phyloP scores from a whole-genome alignment of 37 sponge, comb jelly and placozoan species.

The Beroe forskalii region DNA sequence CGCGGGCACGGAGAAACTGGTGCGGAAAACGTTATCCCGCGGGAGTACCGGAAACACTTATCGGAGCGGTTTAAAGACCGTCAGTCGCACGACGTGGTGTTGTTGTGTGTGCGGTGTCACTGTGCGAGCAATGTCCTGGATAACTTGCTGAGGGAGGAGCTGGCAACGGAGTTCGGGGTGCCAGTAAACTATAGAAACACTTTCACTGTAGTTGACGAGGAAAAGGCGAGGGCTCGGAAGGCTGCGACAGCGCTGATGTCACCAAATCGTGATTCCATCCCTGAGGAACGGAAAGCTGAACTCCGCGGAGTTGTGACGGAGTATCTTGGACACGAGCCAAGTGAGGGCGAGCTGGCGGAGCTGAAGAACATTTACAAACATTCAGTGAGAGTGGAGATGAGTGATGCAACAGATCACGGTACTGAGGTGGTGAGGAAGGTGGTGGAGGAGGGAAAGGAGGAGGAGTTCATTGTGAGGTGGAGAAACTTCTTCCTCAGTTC shows the following conservation, averaged over 20 bases:
- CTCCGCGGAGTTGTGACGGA: not conserved
- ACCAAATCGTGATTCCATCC: not conserved
- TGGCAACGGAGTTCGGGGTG: constrained; percentile 15
- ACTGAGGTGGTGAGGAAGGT: constrained; percentile 49
- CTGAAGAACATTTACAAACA: not conserved
- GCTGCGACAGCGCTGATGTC: constrained; percentile 42
- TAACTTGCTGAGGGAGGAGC: constrained; percentile 23
- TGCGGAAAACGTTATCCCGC: constrained; percentile 84
- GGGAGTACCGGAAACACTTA: constrained; percentile 80
- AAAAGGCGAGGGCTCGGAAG: not conserved
- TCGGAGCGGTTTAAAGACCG: constrained; percentile 72
- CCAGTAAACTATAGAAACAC: constrained; percentile 4
- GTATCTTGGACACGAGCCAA: constrained; percentile 43
- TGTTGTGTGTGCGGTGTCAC: constrained; percentile 77
- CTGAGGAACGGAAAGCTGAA: constrained; percentile 20
- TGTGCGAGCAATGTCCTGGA: constrained; percentile 36
- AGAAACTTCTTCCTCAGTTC: constrained; percentile 38
- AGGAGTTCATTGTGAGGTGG: constrained; percentile 60
- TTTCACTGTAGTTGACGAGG: not conserved
- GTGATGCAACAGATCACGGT: not conserved
- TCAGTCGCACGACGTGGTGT: constrained; percentile 80
- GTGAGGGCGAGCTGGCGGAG: constrained; percentile 2
- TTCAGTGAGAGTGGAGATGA: not conserved
- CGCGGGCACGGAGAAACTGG: constrained; percentile 68
- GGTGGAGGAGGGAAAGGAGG: not conserved